A percentile compares a stretch with the other conserved stretches of the same genome.
These are phyloP conservation scores for Odontamblyopus rebecca DNA, from an alignment of 2,797 vertebrate genomes.

Conservation along the genomic window DNA sequence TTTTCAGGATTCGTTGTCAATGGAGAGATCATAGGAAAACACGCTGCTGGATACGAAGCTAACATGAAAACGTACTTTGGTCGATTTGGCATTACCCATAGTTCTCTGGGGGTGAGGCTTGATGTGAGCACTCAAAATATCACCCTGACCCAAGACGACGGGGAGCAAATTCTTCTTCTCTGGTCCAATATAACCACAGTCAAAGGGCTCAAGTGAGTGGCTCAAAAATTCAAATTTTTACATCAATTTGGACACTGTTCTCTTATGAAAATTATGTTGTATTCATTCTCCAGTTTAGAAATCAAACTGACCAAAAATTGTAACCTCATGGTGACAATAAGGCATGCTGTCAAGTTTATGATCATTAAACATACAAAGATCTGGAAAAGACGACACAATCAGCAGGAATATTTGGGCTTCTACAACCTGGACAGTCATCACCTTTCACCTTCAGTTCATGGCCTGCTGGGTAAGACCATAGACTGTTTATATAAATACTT, in stretches of 20 bases:
- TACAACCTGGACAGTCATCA: conserved; percentile 84
- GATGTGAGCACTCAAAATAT: conserved; percentile 83
- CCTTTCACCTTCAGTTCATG: conserved; percentile 84
- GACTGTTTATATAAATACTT: too few species aligned
- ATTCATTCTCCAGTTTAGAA: conserved; percentile 74
- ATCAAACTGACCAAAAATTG: conserved; percentile 78
- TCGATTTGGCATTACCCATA: conserved; percentile 81
- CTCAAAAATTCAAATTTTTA: not conserved
- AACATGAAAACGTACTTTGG: conserved; percentile 87
- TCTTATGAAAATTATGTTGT: not conserved
- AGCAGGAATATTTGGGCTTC: conserved; percentile 87
- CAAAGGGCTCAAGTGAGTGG: conserved; percentile 65
- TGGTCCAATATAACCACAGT: conserved; percentile 81
- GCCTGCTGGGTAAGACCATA: conserved; percentile 82
- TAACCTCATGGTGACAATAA: conserved; percentile 81
- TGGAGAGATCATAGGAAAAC: conserved; percentile 86
- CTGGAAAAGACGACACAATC: conserved; percentile 81
- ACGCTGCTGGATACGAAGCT: conserved; percentile 59
- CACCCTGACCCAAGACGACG: conserved; percentile 70
- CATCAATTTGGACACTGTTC: not conserved
- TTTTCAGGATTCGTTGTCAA: conserved; percentile 85
- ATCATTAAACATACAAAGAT: conserved; percentile 84
- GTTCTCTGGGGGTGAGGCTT: conserved; percentile 76
- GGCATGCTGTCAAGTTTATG: conserved; percentile 79
- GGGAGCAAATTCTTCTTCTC: conserved; percentile 65